These are phyloP conservation scores for Aselliscus stoliczkanus DNA, from an alignment of 2,797 vertebrate species.

Conservation along the genomic window DNA sequence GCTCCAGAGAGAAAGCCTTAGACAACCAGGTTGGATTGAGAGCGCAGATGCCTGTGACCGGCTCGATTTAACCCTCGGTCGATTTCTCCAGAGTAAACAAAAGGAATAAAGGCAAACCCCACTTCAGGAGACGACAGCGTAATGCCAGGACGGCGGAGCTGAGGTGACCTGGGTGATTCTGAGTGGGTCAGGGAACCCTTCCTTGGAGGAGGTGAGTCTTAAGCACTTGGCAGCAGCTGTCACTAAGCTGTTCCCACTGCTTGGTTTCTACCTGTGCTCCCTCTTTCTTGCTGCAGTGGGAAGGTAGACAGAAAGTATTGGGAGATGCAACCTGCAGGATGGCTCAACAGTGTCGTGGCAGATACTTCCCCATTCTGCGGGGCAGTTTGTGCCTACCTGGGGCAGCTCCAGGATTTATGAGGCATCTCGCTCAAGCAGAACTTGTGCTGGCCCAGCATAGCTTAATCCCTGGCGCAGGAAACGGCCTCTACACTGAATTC, in stretches of 20 bases:
- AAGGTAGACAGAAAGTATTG: neutral
- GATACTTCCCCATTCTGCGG: neutral
- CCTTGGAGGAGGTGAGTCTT: constrained; percentile 41
- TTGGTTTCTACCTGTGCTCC: neutral
- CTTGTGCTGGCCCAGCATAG: neutral
- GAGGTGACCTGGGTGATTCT: constrained; percentile 1
- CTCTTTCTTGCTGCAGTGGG: neutral
- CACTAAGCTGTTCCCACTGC: neutral
- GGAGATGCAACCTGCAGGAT: neutral
- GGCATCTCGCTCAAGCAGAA: neutral
- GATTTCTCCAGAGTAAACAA: neutral
- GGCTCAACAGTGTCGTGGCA: neutral
- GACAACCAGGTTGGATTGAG: neutral
- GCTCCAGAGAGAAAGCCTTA: constrained; percentile 6
- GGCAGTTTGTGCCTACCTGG: neutral
- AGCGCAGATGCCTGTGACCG: neutral
- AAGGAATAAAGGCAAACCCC: neutral
- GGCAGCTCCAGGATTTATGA: neutral
- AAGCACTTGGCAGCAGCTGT: neutral
- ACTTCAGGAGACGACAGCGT: neutral
- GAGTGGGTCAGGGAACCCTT: constrained; percentile 6
- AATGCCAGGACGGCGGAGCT: neutral
- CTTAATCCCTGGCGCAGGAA: neutral
- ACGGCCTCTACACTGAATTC: neutral
- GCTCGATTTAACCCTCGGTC: neutral